Evolutionary conservation across 35 echinoderm and acorn worm genomes (phyloP).

Genomic region (Anneissia japonica): DNA sequence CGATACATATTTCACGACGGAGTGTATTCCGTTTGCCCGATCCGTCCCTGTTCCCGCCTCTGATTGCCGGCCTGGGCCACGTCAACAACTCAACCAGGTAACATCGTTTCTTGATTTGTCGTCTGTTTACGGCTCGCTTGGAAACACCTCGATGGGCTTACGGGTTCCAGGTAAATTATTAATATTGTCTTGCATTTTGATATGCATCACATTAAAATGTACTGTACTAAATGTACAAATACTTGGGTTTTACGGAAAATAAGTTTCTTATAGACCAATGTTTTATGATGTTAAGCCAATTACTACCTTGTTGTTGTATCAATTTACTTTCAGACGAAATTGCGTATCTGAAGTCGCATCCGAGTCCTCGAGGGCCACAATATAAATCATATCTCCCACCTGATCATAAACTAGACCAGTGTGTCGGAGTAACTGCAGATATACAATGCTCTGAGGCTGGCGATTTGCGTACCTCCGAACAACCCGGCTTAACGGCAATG

Average conservation of each 20-base stretch:
- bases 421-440: constrained; percentile 13
- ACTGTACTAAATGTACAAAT: too few relatives aligned
- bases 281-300: neutral
- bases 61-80: constrained; percentile 55
- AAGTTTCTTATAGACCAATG: neutral
- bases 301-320: neutral
- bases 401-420: neutral
- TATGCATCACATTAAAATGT: too few relatives aligned
- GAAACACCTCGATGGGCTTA: constrained; percentile 4
- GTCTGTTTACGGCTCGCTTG: constrained; percentile 54
- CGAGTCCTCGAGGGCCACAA: neutral
- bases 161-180: constrained; percentile 16
- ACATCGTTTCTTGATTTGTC: constrained; percentile 81
- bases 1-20: constrained; percentile 31
- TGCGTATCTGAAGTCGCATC: neutral
- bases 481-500: constrained; percentile 15
- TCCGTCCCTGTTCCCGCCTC: constrained; percentile 45
- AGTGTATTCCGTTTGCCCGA: constrained; percentile 53
- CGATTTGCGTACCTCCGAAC: constrained; percentile 31
- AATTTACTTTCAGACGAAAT: neutral
- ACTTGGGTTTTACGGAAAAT: too few relatives aligned
- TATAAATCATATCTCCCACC: neutral
- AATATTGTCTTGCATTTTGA: neutral
- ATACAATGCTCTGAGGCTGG: neutral
- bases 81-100: constrained; percentile 80